phyloP scores from a whole-genome alignment of 2,888 invertebrate species.

The Drosophila helvetica region DNA sequence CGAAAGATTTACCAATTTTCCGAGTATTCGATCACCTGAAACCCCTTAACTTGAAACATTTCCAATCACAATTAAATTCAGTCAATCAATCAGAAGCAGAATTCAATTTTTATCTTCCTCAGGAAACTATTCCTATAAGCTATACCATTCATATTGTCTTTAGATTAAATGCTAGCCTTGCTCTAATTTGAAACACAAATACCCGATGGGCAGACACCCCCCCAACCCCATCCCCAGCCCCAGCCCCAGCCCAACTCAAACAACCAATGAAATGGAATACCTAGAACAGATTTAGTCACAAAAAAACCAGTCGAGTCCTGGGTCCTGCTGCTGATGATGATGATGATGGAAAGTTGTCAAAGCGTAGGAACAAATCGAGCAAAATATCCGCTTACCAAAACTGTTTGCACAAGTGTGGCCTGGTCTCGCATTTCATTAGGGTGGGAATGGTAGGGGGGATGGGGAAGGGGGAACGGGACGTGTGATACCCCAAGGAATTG shows the following conservation, averaged over 20 bases:
- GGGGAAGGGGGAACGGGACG: background rate
- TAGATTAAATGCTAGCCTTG: slow-evolving; percentile 46
- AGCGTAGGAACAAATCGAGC: slow-evolving; percentile 72
- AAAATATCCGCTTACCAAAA: slow-evolving; percentile 77
- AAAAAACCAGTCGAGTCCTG: slow-evolving; percentile 13
- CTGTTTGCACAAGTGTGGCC: slow-evolving; percentile 78
- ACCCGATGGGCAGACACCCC: slow-evolving; percentile 39
- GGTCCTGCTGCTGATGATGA: slow-evolving; percentile 59
- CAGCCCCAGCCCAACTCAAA: slow-evolving; percentile 5
- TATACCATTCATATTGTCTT: slow-evolving; percentile 55
- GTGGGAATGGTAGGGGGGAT: background rate
- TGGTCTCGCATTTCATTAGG: slow-evolving; percentile 59
- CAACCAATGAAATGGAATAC: slow-evolving; percentile 68
- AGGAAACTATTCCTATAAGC: slow-evolving; percentile 5
- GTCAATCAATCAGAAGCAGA: slow-evolving; percentile 3
- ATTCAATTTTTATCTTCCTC: slow-evolving; percentile 18
- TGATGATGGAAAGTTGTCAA: slow-evolving; percentile 79
- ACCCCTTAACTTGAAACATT: background rate
- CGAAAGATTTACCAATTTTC: too few relatives aligned
- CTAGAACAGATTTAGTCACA: slow-evolving; percentile 23
- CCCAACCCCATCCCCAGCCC: too few relatives aligned
- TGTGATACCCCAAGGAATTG: slow-evolving; percentile 62
- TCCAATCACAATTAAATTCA: background rate
- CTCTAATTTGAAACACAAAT: slow-evolving; percentile 67
- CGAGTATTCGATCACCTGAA: background rate